Evolutionary conservation across 1,140 invertebrate species (phyloP).

Genomic region (Calliphora vicina): DNA sequence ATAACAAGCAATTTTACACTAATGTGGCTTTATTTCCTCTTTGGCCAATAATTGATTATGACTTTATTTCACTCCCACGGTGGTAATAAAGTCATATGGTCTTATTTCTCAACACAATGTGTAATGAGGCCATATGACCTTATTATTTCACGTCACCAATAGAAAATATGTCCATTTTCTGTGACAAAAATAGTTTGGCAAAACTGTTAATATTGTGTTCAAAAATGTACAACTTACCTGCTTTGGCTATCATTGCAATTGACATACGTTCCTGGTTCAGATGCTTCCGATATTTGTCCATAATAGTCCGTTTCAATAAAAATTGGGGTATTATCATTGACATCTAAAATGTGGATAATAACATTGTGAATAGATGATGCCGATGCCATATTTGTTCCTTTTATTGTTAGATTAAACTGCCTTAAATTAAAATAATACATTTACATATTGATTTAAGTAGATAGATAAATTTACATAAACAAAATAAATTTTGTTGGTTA

Average conservation of each 20-base stretch:
- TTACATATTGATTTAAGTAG: too few relatives aligned
- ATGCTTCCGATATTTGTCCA: slow-evolving; percentile 76
- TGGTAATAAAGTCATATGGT: too few relatives aligned
- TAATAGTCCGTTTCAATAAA: slow-evolving; percentile 75
- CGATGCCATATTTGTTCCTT: slow-evolving; percentile 86
- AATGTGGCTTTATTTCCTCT: too few relatives aligned
- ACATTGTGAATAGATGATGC: slow-evolving; percentile 73
- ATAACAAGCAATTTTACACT: too few relatives aligned
- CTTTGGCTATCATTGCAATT: not conserved
- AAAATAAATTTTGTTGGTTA: slow-evolving; percentile 38
- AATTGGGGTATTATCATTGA: slow-evolving; percentile 86
- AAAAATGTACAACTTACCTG: not conserved
- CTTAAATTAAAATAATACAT: slow-evolving; percentile 51
- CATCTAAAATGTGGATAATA: slow-evolving; percentile 79
- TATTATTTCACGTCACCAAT: too few relatives aligned
- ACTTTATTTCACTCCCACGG: too few relatives aligned
- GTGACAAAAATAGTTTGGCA: too few relatives aligned
- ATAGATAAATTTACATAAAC: not conserved
- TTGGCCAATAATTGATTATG: too few relatives aligned
- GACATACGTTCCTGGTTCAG: slow-evolving; percentile 72
- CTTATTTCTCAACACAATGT: too few relatives aligned
- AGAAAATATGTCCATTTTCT: too few relatives aligned
- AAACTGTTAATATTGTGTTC: too few relatives aligned
- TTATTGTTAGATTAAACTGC: slow-evolving; percentile 84
- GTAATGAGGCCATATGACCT: too few relatives aligned